These are phyloP conservation scores for Tangara arthus DNA, from an alignment of 2,797 vertebrate species.

Conservation along the genomic window DNA sequence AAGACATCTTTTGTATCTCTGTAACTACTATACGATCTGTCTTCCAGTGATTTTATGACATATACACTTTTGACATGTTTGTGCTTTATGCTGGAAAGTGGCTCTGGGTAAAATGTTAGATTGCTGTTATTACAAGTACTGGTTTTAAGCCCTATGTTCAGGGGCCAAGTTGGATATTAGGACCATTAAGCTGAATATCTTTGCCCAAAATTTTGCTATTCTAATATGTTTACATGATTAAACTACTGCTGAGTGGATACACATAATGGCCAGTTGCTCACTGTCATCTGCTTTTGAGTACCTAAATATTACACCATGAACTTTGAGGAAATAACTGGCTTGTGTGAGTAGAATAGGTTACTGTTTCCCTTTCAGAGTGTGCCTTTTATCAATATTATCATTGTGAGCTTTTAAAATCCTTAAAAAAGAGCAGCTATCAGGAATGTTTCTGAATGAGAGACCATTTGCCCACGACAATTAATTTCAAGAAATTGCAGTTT, in stretches of 20 bases:
- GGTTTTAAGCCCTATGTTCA: neutral
- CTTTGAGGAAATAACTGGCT: neutral
- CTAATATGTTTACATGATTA: neutral
- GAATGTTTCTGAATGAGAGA: neutral
- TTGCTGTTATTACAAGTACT: neutral
- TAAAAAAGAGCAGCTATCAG: neutral
- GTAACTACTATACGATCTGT: neutral
- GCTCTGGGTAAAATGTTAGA: neutral
- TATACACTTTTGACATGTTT: neutral
- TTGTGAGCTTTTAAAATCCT: neutral
- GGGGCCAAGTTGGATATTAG: neutral
- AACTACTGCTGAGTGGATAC: neutral
- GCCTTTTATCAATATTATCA: neutral
- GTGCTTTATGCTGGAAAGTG: neutral
- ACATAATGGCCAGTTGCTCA: neutral
- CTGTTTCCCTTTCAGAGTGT: neutral
- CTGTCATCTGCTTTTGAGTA: neutral
- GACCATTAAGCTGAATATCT: neutral
- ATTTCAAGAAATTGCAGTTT: neutral
- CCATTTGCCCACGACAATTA: neutral
- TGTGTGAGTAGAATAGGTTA: rapidly evolving
- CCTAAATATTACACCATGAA: neutral
- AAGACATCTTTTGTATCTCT: neutral
- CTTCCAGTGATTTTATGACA: neutral
- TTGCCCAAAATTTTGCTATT: neutral